Base-by-base conservation (phyloP, 1,140 invertebrate genomes). In the Neodiprion virginianus region DNA sequence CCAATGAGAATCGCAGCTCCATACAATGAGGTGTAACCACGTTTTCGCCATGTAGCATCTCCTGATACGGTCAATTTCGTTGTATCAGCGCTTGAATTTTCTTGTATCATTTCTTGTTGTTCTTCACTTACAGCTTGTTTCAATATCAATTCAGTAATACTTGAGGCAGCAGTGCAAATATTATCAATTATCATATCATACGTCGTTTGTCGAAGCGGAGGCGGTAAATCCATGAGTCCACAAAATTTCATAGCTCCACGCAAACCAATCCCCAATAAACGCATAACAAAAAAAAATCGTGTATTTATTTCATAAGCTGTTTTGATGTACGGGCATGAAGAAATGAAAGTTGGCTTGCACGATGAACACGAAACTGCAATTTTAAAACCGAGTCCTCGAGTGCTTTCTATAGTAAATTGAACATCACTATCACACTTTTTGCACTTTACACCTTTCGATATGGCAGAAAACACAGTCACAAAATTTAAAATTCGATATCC, bases 321-420 rank as follows among this genome's bases (percentile, higher is more conserved):
- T 17, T 17, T 17, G 17, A 17, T 17, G 17, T 17, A 17, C 17
- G 17, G 17, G 17, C 17, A 53, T 17, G 71, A 72, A 72, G 48
- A 17, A 17, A 50, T 72, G 71, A 1, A 53, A 61, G 48, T 50
- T 17, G 48, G 48, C 14, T 50, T n/a, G 49, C 71, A 72, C 50
- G 48, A 53, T 53, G 48, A 50, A 72, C 49, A 72, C 71, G n/a
- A 61, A 48, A 72, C 48, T 53, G 65, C 48, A 72, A 72, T 72
- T 72, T 61, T 72, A 2, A 72, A 72, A 50, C 49, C 71, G 12
- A 72, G 71, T 61, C 71, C 71, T 72, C 71, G 71, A 17, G 17
- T 17, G 17, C 17, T 17, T 17, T 17, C 17, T 17, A 17, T 17
- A 17, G 17, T 17, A 17, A 17, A 17, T 17, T 17, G 17, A 17